phyloP scores from a whole-genome alignment of 2,113 vertebrate genomes.

The Gavia stellata region DNA sequence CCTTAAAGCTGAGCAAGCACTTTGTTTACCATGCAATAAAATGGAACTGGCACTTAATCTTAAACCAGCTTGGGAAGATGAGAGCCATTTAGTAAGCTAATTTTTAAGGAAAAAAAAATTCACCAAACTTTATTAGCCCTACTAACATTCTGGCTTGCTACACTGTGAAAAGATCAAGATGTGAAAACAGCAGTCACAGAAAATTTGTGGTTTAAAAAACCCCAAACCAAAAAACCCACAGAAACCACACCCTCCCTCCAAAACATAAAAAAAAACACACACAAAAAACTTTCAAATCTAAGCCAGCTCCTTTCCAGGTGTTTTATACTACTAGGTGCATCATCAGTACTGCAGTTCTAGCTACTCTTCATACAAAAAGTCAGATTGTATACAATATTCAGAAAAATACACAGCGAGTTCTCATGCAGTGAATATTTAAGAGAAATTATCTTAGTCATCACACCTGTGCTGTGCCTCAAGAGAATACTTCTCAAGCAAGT shows the following conservation, averaged over 20 bases:
- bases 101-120: not conserved
- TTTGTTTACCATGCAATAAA: not conserved
- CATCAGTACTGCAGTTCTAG: not conserved
- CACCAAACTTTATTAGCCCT: not conserved
- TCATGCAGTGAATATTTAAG: not conserved
- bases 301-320: not conserved
- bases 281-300: not conserved
- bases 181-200: not conserved
- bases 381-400: not conserved
- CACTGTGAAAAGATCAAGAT: not conserved
- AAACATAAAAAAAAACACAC: not conserved
- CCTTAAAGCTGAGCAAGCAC: not conserved
- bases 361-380: not conserved
- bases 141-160: not conserved
- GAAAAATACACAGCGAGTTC: not conserved
- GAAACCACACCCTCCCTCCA: not conserved
- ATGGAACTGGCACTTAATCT: not conserved
- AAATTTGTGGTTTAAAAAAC: not conserved
- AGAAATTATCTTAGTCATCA: not conserved
- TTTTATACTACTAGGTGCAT: not conserved
- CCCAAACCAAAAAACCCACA: not conserved
- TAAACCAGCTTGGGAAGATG: not conserved
- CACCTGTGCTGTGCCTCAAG: not conserved
- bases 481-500: not conserved
- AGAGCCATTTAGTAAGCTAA: not conserved